Base-by-base conservation (phyloP, 2,888 invertebrate species). In the Melanostoma mellinum region DNA sequence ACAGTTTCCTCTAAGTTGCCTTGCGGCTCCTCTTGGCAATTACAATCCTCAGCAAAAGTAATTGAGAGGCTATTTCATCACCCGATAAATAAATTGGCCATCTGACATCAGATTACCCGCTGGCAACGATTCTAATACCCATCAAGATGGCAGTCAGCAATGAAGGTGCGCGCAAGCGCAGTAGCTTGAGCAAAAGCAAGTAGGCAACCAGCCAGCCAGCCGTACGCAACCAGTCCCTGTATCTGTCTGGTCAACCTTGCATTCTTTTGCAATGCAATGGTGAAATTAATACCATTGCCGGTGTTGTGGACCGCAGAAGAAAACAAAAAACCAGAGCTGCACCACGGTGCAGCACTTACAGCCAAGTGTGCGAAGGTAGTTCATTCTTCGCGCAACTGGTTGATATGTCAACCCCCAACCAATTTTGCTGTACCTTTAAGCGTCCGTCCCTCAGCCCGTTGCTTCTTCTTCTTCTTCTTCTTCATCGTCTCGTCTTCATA, bases 221-320 rank as follows among this genome's bases (percentile, higher is more conserved):
- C 61, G 9, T 58, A 56, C 65, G 75, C 60, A 84, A 84, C 84
- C 79, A 84, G 84, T 84, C 71, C 65, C 84, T 55, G 74, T 55
- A 74, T 46, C 80, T 80, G 79, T 46, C 80, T 80, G 85, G 80
- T 73, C 80, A 80, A 85, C 85, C 85, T 85, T 85, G 85, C 85
- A 85, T 85, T 85, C 80, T 63, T 80, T 72, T 56, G 85, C 85
- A 85, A 75, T 76, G 50, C 61, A 40, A 80, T 72, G 79, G 80
- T 75, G 85, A 85, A 85, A 85, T 76, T 55, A 75, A 85, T 85
- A 80, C 80, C 80, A 85, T 68, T 72, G 72, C 56, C 56, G 75
- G 53, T 72, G 72, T 60, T 79, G 79, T 50, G 63, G 67, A 75
- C 71, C 85, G 68, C 85, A 72, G 68, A 85, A 68, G 56, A 63